Percentiles rank a stretch among this genome's conserved stretches.
These are phyloP conservation scores for Sesamia inferens DNA, from an alignment of 2,888 invertebrate genomes.

Conservation along the genomic window DNA sequence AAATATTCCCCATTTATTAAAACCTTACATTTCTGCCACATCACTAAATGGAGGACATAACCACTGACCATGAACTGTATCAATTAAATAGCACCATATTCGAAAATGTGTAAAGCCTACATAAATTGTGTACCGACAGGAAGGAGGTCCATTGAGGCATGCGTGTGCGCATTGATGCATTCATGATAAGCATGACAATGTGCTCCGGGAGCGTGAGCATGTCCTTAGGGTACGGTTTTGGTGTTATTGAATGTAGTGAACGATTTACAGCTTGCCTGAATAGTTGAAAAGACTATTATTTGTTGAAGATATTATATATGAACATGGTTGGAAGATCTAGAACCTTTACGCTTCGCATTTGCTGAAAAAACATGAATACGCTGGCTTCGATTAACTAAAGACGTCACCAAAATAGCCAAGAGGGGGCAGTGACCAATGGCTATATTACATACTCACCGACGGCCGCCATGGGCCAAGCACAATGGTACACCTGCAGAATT, in stretches of 20 bases:
- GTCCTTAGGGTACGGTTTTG: conserved; percentile 21
- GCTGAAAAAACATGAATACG: neutral
- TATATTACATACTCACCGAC: neutral
- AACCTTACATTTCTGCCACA: neutral
- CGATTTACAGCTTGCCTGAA: neutral
- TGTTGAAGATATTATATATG: neutral
- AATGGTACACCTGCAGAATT: neutral
- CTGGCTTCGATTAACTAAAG: neutral
- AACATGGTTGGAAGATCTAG: too few species aligned
- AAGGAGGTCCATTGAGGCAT: conserved; percentile 46
- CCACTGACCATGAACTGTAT: conserved; percentile 12
- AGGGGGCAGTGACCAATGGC: too few species aligned
- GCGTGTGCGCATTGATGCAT: conserved; percentile 49
- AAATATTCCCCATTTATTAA: neutral
- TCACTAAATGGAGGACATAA: neutral
- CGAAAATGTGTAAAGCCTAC: conserved; percentile 35
- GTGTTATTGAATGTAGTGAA: conserved; percentile 27
- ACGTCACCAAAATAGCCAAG: neutral
- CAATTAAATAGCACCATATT: conserved; percentile 50
- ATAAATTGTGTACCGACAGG: conserved; percentile 54
- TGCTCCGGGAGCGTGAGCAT: conserved; percentile 13
- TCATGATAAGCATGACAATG: conserved; percentile 59
- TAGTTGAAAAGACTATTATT: neutral
- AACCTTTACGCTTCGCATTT: neutral
- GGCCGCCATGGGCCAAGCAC: neutral